Percentiles rank a stretch among this genome's conserved stretches.
Conservation (phyloP, 2,797 vertebrate genomes). For the Serranus cabrilla region DNA sequence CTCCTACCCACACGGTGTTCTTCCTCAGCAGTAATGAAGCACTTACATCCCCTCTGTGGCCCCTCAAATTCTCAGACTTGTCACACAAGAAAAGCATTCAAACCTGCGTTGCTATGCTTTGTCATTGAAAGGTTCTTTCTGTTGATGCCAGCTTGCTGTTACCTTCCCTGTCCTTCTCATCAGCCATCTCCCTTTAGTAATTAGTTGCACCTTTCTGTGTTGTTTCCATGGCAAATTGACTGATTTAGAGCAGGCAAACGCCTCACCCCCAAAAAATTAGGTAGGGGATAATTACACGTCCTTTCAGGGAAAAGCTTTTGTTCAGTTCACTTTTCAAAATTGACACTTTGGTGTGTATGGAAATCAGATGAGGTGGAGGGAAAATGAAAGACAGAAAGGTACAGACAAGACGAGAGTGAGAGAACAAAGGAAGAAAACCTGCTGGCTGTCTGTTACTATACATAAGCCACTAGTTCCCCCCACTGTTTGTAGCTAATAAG, state of each 20-base stretch:
- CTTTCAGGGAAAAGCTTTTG: slow-evolving; percentile 53
- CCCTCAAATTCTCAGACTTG: slow-evolving; percentile 44
- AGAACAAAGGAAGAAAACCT: slow-evolving; percentile 67
- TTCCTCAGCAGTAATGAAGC: slow-evolving; percentile 59
- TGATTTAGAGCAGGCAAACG: slow-evolving; percentile 44
- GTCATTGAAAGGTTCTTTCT: slow-evolving; percentile 14
- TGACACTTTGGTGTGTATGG: slow-evolving; percentile 32
- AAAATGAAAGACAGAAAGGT: slow-evolving; percentile 43
- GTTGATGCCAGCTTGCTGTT: slow-evolving; percentile 35
- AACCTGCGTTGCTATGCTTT: slow-evolving; percentile 12
- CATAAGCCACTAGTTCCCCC: slow-evolving; percentile 71
- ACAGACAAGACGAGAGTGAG: slow-evolving; percentile 22
- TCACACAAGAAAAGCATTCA: slow-evolving; percentile 35
- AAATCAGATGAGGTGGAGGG: slow-evolving; percentile 30
- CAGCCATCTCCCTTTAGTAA: slow-evolving; percentile 37
- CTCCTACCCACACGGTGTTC: slow-evolving; percentile 17
- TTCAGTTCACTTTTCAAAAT: slow-evolving; percentile 44
- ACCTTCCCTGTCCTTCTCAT: slow-evolving; percentile 21
- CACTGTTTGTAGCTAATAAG: slow-evolving; percentile 80
- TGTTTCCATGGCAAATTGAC: slow-evolving; percentile 59
- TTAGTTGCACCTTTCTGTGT: slow-evolving; percentile 50
- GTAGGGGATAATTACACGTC: slow-evolving; percentile 57
- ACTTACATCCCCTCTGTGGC: slow-evolving; percentile 44
- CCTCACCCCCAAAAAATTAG: slow-evolving; percentile 12
- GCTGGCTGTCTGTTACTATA: slow-evolving; percentile 66